Evolutionary conservation across 2,113 vertebrate genomes (phyloP).

Genomic region (Ptilonorhynchus violaceus): DNA sequence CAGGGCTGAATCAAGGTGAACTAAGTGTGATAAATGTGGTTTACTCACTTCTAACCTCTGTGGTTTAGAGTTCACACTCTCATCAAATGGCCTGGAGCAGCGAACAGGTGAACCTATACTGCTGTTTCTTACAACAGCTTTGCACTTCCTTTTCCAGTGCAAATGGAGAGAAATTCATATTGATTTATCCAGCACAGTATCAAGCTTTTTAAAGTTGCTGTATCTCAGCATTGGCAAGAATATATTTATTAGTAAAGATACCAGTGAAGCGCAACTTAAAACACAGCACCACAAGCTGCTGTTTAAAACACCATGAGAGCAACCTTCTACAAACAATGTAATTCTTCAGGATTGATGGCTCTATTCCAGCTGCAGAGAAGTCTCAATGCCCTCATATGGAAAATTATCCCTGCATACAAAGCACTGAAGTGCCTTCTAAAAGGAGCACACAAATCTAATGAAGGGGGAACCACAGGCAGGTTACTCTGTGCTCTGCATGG

Average conservation of each 20-base stretch:
- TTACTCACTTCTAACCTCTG: neutral
- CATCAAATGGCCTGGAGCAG: neutral
- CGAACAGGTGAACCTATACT: neutral
- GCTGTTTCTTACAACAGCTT: neutral
- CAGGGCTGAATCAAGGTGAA: neutral
- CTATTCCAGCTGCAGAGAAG: neutral
- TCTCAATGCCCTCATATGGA: neutral
- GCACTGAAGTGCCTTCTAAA: neutral
- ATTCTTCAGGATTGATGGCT: neutral
- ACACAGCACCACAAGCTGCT: neutral
- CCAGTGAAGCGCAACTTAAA: neutral
- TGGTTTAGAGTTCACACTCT: neutral
- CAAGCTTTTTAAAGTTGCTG: neutral
- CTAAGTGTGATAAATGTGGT: fast-evolving
- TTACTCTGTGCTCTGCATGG: neutral
- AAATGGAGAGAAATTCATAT: neutral
- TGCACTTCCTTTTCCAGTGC: neutral
- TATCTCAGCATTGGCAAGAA: neutral
- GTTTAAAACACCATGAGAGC: neutral
- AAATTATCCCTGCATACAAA: neutral
- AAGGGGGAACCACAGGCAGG: neutral
- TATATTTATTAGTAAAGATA: neutral
- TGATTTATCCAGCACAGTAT: neutral
- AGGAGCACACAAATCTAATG: neutral
- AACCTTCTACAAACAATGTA: neutral